phyloP scores from a whole-genome alignment of 2,888 invertebrate species.

The Phoenoteleia sp. region DNA sequence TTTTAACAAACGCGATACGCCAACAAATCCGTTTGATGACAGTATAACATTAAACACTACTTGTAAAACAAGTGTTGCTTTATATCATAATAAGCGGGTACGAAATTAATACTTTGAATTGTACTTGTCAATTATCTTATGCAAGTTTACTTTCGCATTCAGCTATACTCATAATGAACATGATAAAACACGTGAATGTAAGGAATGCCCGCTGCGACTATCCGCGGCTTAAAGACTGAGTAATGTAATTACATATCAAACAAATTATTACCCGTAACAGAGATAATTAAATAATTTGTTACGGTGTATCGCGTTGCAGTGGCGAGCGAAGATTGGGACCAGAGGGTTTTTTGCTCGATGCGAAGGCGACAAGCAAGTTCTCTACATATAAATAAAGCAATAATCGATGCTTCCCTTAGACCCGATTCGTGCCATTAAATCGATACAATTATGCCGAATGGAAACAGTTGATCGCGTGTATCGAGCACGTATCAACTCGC shows the following conservation, averaged over 20 bases:
- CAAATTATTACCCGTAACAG: slow-evolving; percentile 48
- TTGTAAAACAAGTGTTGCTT: slow-evolving; percentile 19
- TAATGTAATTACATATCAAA: slow-evolving; percentile 58
- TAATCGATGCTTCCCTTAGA: no score
- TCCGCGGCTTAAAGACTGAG: slow-evolving; percentile 37
- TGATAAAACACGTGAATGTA: slow-evolving; percentile 45
- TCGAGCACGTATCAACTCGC: no score
- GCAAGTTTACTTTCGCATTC: slow-evolving; percentile 58
- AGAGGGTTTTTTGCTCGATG: neutral
- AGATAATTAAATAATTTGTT: slow-evolving; percentile 55
- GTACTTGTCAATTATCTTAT: slow-evolving; percentile 63
- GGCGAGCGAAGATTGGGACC: neutral
- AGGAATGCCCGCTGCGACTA: slow-evolving; percentile 47
- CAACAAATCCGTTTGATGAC: slow-evolving; percentile 4
- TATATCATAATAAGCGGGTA: slow-evolving; percentile 34
- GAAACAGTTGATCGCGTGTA: no score
- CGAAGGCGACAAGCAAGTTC: no score
- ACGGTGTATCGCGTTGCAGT: slow-evolving; percentile 26
- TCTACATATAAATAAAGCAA: no score
- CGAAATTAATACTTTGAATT: slow-evolving; percentile 49
- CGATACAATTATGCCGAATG: no score
- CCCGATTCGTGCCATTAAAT: no score
- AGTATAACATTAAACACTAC: neutral
- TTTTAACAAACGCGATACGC: neutral
- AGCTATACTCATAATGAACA: slow-evolving; percentile 36